Evolutionary conservation across 2,113 vertebrate genomes (phyloP), one percentile per base, ranked within the genome.

Genomic region (Neolamprologus sp.): DNA sequence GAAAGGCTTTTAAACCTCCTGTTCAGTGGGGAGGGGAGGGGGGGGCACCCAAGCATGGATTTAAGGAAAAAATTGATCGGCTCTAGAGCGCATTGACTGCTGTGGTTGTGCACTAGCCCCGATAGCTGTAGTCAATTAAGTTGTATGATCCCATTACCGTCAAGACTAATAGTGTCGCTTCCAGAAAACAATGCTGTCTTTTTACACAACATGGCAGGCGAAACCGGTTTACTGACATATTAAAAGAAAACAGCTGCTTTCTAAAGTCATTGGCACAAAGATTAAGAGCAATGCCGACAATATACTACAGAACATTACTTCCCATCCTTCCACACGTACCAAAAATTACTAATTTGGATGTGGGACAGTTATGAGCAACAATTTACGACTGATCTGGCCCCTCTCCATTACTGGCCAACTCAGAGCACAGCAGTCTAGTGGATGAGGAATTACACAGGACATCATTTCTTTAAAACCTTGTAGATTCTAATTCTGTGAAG

Each of bases 241-340:
- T 58, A 85, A 88, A 79, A 83, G 11, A 81, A 82, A 85, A 80
- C 37, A 45, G 73, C 86, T 45, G 83, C 75, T 93, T 37, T 49
- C 88, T 28, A 81, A 85, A 90, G 88, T 84, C 85, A 83, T 88
- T 93, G 90, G 92, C 94, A 95, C 93, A 88, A 84, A 86, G 40
- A 88, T 89, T 84, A 89, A 85, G 68, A 92, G 87, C 83, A 71
- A 88, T 37, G 83, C 80, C 2, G 40, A 89, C 71, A 85, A 88
- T 35, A 86, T 37, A 85, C 17, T 37, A 82, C 79, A 83, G 82
- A 85, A 85, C 57, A 83, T 82, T 23, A 82, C 78, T 71, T 81
- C 68, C 81, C 53, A 82, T 81, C 63, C 55, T 14, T 53, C 28
- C 55, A 83, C 75, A 40, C 33, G 13, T 86, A 89, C 80, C 19